phyloP scores from a whole-genome alignment of 92 coral and sea anemone genomes.

The Porites divaricata region DNA sequence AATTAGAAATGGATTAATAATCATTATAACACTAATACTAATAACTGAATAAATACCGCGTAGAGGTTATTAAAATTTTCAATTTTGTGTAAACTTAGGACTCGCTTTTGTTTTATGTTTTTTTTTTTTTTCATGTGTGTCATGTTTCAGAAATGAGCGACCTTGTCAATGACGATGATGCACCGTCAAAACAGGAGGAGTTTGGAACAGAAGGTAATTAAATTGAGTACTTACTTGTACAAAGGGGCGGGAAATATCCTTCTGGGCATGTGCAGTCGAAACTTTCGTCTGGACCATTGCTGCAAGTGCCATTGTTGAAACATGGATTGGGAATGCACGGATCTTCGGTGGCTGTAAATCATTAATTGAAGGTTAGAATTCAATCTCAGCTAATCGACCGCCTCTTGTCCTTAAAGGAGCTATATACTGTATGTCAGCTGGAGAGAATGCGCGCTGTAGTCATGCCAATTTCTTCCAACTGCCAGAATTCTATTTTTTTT shows the following conservation, averaged over 20 bases:
- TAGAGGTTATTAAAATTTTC: too few relatives aligned
- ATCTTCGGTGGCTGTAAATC: slow-evolving; percentile 43
- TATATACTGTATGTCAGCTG: too few relatives aligned
- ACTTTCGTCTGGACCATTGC: slow-evolving; percentile 81
- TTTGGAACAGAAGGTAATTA: not conserved
- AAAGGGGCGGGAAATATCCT: slow-evolving; percentile 85
- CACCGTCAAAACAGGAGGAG: not conserved
- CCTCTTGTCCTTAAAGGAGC: too few relatives aligned
- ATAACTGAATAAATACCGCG: too few relatives aligned
- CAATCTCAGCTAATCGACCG: too few relatives aligned
- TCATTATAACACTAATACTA: too few relatives aligned
- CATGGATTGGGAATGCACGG: slow-evolving; percentile 95
- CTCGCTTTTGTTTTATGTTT: not conserved
- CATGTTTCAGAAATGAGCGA: not conserved
- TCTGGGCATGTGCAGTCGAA: slow-evolving; percentile 87
- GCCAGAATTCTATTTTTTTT: too few relatives aligned
- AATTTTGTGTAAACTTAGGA: too few relatives aligned
- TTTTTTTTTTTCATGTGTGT: not conserved
- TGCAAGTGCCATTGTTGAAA: slow-evolving; percentile 84
- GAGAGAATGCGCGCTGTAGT: too few relatives aligned
- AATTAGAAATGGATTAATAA: too few relatives aligned
- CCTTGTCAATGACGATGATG: slow-evolving; percentile 1
- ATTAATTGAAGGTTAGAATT: not conserved
- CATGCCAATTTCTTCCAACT: too few relatives aligned
- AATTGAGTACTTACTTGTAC: slow-evolving; percentile 67